A percentile compares a stretch with the other conserved stretches of the same genome.
These are phyloP conservation scores for Agapornis roseicollis DNA, from an alignment of 2,113 vertebrate genomes.

Conservation along the genomic window DNA sequence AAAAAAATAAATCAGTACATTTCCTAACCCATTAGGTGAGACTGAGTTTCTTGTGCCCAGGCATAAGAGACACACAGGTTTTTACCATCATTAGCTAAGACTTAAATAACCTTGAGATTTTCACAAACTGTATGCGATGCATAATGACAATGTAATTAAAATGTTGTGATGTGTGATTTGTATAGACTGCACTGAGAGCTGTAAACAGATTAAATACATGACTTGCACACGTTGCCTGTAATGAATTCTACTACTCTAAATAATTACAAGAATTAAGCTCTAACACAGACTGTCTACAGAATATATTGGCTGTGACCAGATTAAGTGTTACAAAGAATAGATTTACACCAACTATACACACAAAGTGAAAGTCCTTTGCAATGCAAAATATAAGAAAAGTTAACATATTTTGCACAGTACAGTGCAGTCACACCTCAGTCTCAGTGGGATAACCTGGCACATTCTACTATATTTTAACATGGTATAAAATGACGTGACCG, in stretches of 20 bases:
- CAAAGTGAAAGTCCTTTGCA: background rate
- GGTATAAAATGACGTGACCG: background rate
- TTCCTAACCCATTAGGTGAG: background rate
- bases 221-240: background rate
- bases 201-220: conserved; percentile 33
- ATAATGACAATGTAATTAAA: conserved; percentile 40
- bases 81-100: background rate
- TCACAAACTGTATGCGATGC: background rate
- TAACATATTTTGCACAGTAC: background rate
- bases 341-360: background rate
- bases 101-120: conserved; percentile 21
- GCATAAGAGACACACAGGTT: background rate
- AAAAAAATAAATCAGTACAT: background rate
- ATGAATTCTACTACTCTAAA: conserved; percentile 16
- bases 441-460: background rate
- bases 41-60: background rate
- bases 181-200: background rate
- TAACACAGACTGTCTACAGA: conserved; percentile 1
- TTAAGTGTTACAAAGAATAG: conserved; percentile 17
- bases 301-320: conserved; percentile 24
- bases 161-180: background rate
- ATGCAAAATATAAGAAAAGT: background rate
- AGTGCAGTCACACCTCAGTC: background rate
- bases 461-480: background rate
- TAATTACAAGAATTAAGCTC: conserved; percentile 39